Base-by-base conservation (phyloP, 2,888 invertebrate species). In the Morpho deidamia region DNA sequence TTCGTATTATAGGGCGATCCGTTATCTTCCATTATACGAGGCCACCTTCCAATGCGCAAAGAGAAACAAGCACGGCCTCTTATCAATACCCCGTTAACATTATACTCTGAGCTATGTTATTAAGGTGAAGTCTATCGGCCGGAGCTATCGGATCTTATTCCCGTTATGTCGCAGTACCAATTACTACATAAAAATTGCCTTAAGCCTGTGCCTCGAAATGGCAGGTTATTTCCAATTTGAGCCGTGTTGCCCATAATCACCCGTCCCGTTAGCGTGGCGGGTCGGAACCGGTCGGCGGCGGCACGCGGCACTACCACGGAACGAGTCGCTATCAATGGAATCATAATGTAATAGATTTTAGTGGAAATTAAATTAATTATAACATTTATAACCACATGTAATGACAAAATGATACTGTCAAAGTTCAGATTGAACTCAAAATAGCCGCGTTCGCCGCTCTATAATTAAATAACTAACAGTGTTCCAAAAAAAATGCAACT, bases 171-270 rank as follows among this genome's bases (percentile, higher is more conserved):
- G 37, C 51, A 23, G 37, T 46, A 52, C 42, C 48, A 40, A 47
- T 47, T 39, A 39, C 48, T 11, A 11, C 11, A 39, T 32, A 48
- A 41, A 42, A 37, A 52, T 45, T 37, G 38, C 41, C 12, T 43
- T 23, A 9, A 8, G 44, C 11, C 49, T 44, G 33, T 23, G 35
- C 11, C 11, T 37, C 46, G 37, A 50, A 51, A 46, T 35, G 45
- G 45, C 55, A 51, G 51, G 46, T 51, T 51, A 51, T 47, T 47
- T 47, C 46, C 55, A 47, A 51, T 47, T 47, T 47, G 51, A 47
- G 47, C 52, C 32, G 39, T 40, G 11, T 32, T 40, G 51, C 34
- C 51, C 43, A 35, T 51, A 55, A 55, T 44, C 33, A 47, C 11
- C 38, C 14, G 44, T 55, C 55, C 55, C 55, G 55, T 55, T 55